Percentiles rank a stretch among this genome's conserved stretches.
phyloP scores from a whole-genome alignment of 2,888 invertebrate genomes.

The Eremobia ochroleuca region DNA sequence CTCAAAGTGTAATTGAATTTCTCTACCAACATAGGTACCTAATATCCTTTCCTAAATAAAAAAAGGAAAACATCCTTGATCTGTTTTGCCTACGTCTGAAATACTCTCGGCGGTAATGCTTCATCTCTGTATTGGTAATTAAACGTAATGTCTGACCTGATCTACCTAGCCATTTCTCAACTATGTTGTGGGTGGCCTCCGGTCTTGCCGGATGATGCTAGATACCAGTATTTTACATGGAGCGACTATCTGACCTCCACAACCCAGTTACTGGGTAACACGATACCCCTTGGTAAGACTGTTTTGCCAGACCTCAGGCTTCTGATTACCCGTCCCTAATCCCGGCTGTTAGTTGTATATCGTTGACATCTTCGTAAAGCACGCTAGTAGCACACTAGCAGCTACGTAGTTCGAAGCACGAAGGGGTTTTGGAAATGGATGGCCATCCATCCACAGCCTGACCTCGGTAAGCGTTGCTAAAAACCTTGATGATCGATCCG shows the following conservation, averaged over 20 bases:
- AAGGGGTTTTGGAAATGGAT: no score
- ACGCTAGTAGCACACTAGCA: no score
- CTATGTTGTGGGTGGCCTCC: not conserved
- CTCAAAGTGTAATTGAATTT: conserved; percentile 8
- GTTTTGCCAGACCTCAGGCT: not conserved
- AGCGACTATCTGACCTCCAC: not conserved
- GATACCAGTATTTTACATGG: not conserved
- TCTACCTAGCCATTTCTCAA: not conserved
- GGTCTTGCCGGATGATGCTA: not conserved
- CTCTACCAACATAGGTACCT: not conserved
- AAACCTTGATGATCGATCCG: not conserved
- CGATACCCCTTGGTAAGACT: not conserved
- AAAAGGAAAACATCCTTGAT: not conserved
- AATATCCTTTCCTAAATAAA: not conserved
- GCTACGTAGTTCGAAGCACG: no score
- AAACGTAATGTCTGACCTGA: not conserved
- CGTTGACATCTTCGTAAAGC: no score
- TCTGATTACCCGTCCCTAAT: not conserved
- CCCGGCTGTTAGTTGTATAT: no score
- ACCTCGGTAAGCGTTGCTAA: not conserved
- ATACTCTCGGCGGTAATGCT: not conserved
- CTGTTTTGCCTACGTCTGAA: not conserved
- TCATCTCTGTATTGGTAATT: not conserved
- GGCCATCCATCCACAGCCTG: not conserved
- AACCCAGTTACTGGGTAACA: not conserved